Evolutionary conservation across 1,140 invertebrate genomes (phyloP), one percentile per base, ranked within the genome.

Genomic region (Battus philenor): DNA sequence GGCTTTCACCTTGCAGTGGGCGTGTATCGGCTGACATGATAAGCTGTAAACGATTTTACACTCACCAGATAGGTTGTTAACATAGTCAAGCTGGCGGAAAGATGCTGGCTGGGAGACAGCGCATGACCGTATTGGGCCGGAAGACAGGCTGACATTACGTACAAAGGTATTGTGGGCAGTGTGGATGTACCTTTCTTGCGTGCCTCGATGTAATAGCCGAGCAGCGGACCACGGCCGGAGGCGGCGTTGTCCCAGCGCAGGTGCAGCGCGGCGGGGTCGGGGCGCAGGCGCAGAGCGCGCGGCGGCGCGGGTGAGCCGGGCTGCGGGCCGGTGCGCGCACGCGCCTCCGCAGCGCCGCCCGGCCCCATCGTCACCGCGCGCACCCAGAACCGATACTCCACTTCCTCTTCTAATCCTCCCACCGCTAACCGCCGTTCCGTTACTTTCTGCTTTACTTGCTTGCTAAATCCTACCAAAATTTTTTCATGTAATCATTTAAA

Each of bases 281-380:
- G 93, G 6, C 89, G 87, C 2, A 98, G 72, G 9, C 76, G 87
- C 1, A 98, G 88, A 64, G 92, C 90, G 32, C 89, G 91, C 0
- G 96, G 31, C 39, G 71, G 47, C 20, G 90, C 90, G 9, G 97
- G 97, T 0, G 96, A 97, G 20, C 95, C 97, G 67, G 92, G 89
- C 79, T 98, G 97, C n/a, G 97, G 96, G 12, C 97, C 97, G 0
- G 96, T 98, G 3, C 94, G 97, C 2, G 97, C 93, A 80, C 96
- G 97, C 39, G 90, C 93, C 24, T 88, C 89, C 7, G 53, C 69
- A 4, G 92, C 88, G 0, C 93, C 94, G 0, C 95, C 95, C 75
- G 92, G 91, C 64, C 95, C 94, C 33, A 93, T 89, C 5, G 97
- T 99, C 76, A 96, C 93, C 0, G 96, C 97, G 58, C 93, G 89